Evolutionary conservation across 53 echinoderm and acorn worm species (phyloP), one percentile per base, ranked within the genome.

Genomic region (Antedon mediterranea): DNA sequence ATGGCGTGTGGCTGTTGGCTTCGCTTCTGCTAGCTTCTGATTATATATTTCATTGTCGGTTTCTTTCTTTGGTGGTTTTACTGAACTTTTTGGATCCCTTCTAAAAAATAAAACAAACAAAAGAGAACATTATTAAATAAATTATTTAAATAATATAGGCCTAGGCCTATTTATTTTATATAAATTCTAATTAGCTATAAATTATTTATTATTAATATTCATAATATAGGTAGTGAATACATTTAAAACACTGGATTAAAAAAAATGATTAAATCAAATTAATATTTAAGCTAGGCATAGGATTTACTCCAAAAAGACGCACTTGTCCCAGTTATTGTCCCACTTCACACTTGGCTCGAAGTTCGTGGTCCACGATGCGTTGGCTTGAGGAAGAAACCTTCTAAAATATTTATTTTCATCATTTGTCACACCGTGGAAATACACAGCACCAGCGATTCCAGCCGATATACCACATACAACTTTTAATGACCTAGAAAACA

Each of bases 301-400:
- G 23, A 26, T 37, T 6, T 37, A 23, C 9, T 26, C 30, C 4
- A 30, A 4, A 43, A 15, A 31, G 7, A 76, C 76, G 32, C 34
- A 90, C 98, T 80, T 98, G 42, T 98, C 98, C 98, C 98, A 98
- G 72, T 98, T 98, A 31, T 32, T 31, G 71, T 98, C 92, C 98
- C 98, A 98, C 74, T 78, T 81, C 14, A 80, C 85, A 72, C 86
- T 90, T 0, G 98, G 92, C 28, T 57, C 78, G 43, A 73, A 86
- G 32, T 85, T 84, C 74, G 86, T 89, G 29, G 92, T 92, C 84
- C 83, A 89, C 27, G 86, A 83, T 70, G 84, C 84, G 30, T 44
- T 71, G 1, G 84, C 84, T 8, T 80, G 76, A 32, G 85, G 89
- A 43, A 85, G 30, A 23, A 85, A 72, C 9, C 79, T 78, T 9